Percentiles rank a stretch among this genome's conserved stretches.
Conservation (phyloP, 2,888 invertebrate species). For the Cinara cedri region DNA sequence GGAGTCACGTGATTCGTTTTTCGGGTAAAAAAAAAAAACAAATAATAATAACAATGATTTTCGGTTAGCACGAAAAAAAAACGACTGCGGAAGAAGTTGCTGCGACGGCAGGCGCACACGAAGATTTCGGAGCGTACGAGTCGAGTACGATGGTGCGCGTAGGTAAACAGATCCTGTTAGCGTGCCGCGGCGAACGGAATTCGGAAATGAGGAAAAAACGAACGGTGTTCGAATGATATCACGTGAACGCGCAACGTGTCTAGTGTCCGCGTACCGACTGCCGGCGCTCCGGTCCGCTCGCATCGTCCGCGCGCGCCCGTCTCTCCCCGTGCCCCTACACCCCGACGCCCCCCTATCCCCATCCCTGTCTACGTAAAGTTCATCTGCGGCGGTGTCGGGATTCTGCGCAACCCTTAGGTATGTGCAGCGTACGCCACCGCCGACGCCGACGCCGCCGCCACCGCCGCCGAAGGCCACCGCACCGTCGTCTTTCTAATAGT, state of each 20-base stretch:
- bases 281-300: slow-evolving; percentile 15
- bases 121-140: too few relatives aligned
- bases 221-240: too few relatives aligned
- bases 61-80: too few relatives aligned
- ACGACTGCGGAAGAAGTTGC: too few relatives aligned
- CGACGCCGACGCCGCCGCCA: background rate
- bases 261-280: slow-evolving; percentile 41
- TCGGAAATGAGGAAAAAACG: background rate
- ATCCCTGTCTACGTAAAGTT: background rate
- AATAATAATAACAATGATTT: too few relatives aligned
- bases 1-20: too few relatives aligned
- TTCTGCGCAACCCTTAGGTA: slow-evolving; percentile 27
- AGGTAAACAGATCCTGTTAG: too few relatives aligned
- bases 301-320: background rate
- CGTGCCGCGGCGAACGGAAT: too few relatives aligned
- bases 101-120: too few relatives aligned
- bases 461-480: background rate
- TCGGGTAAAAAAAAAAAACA: too few relatives aligned
- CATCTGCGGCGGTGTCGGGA: slow-evolving; percentile 20
- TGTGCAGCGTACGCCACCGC: background rate
- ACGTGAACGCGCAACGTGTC: slow-evolving; percentile 28
- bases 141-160: too few relatives aligned
- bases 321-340: background rate
- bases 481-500: background rate
- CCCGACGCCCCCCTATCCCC: background rate